Conservation (phyloP, 1,140 invertebrate genomes). For the Mylabris phalerata region DNA sequence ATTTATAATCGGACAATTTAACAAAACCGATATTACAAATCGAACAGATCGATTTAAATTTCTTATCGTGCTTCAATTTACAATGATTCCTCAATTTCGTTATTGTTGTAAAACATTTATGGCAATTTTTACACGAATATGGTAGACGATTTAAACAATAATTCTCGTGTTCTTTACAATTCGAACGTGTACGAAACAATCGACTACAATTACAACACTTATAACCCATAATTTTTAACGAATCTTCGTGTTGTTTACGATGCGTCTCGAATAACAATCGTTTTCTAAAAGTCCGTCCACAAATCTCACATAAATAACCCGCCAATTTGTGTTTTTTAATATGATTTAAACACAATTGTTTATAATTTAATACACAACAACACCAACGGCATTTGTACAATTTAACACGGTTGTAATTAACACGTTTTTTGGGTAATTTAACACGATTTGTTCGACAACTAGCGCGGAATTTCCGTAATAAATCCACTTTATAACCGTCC, state of each 20-base stretch:
- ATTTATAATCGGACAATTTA: slow-evolving; percentile 36
- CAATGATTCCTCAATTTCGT: slow-evolving; percentile 36
- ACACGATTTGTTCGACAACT: slow-evolving; percentile 13
- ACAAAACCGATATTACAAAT: slow-evolving; percentile 39
- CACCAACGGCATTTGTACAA: slow-evolving; percentile 20
- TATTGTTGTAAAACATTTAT: slow-evolving; percentile 35
- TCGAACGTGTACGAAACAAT: slow-evolving; percentile 21
- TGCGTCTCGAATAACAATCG: slow-evolving; percentile 6
- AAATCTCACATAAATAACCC: slow-evolving; percentile 22
- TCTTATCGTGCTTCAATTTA: slow-evolving; percentile 38
- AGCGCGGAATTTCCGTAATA: slow-evolving; percentile 1
- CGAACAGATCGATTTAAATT: slow-evolving; percentile 36
- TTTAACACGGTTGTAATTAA: neutral
- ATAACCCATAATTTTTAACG: slow-evolving; percentile 5
- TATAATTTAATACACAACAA: slow-evolving; percentile 15
- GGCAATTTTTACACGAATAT: slow-evolving; percentile 32
- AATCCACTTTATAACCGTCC: slow-evolving; percentile 14
- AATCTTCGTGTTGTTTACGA: slow-evolving; percentile 9
- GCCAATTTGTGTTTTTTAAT: slow-evolving; percentile 15
- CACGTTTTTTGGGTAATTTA: neutral
- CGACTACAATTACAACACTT: slow-evolving; percentile 22
- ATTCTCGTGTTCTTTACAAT: slow-evolving; percentile 35
- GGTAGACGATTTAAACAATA: slow-evolving; percentile 33
- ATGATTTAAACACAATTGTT: slow-evolving; percentile 17
- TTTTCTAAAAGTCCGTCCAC: slow-evolving; percentile 17